Evolutionary conservation across 2,888 invertebrate genomes (phyloP).

Genomic region (Drosophila fulvimacula): DNA sequence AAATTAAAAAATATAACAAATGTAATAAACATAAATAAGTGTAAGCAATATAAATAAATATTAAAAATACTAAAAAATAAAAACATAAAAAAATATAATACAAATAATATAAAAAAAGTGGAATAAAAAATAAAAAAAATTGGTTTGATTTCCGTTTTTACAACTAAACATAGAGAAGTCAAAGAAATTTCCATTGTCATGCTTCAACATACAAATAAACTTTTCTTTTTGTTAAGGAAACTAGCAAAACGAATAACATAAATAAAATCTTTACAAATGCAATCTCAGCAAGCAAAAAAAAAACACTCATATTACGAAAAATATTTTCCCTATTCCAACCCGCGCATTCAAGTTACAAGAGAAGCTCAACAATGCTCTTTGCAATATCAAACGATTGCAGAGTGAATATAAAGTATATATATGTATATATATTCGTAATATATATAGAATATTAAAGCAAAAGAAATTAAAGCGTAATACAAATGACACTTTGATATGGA

Average conservation of each 20-base stretch:
- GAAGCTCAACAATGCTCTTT: background rate
- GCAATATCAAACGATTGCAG: background rate
- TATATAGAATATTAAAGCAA: slow-evolving; percentile 2
- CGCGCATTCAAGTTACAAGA: background rate
- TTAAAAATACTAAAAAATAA: too few species aligned
- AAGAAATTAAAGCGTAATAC: slow-evolving; percentile 32
- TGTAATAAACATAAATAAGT: too few species aligned
- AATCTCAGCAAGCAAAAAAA: background rate
- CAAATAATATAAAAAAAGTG: too few species aligned
- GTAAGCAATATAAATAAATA: too few species aligned
- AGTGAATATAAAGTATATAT: background rate
- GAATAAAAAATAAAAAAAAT: too few species aligned
- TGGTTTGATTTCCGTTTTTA: too few species aligned
- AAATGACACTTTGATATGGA: slow-evolving; percentile 47
- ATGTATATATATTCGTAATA: background rate
- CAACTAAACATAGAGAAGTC: background rate
- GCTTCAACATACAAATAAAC: background rate
- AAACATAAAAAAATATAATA: too few species aligned
- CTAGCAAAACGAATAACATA: background rate
- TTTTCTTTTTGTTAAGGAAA: background rate
- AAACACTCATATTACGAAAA: background rate
- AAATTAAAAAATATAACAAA: too few species aligned
- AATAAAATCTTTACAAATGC: background rate
- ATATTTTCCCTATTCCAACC: background rate
- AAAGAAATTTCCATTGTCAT: background rate